Base-by-base conservation (phyloP, 2,113 vertebrate species). In the Marcusenius ussheri region DNA sequence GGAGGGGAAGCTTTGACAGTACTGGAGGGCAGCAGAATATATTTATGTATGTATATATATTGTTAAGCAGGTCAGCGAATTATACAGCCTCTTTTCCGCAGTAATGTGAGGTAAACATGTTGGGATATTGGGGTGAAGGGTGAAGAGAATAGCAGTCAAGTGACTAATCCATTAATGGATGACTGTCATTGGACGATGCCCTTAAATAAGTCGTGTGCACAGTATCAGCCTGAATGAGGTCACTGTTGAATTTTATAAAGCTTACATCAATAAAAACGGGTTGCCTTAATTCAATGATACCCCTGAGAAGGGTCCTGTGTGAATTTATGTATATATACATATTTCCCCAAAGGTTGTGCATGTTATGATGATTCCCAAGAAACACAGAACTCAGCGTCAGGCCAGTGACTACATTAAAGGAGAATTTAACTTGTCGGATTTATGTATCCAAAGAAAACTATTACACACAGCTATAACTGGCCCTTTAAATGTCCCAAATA, bases 191-290 rank as follows among this genome's bases (percentile, higher is more conserved):
- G 74, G 74, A 80, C 2, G 74, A 80, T 80, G 74, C 31, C 74
- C 74, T 80, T 80, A 35, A 80, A 42, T 80, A 17, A 42, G 74
- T 80, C 15, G n/a, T 80, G 74, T 80, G 74, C 74, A 80, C 74
- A 80, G 74, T 80, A 42, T 80, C 35, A 80, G 74, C 74, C 74
- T 80, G 74, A 80, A 42, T 80, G 35, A 80, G 74, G 74, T 80
- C 74, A 80, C 74, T 80, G 74, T 80, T 80, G 74, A 80, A 42
- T 80, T 80, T 42, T 80, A 80, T 80, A 80, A 80, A 80, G 35
- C 74, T 80, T 42, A 80, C 35, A 80, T 42, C 74, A 80, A 80
- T 80, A 80, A 42, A 39, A 42, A 80, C 1, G 74, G n/a, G 74
- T 80, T 80, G 74, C 39, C 74, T 80, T 80, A 80, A 80, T 80